Evolutionary conservation across 2,797 vertebrate genomes (phyloP).

Genomic region (Gymnothorax reevesii): DNA sequence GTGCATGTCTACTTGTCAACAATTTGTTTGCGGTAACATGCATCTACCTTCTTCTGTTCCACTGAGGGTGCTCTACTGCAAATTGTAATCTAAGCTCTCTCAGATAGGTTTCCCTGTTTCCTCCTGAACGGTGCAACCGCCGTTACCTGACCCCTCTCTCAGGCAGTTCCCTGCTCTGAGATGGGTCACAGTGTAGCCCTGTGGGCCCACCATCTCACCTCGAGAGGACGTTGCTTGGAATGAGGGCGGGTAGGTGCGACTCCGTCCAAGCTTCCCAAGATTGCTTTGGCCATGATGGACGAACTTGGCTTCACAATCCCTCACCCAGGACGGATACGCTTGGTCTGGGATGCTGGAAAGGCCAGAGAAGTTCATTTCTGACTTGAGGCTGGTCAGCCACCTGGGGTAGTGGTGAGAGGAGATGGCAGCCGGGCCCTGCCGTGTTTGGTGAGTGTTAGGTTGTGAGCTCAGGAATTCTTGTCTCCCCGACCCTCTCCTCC

Average conservation of each 20-base stretch:
- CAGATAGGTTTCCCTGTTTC: constrained; percentile 14
- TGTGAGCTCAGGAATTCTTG: constrained; percentile 14
- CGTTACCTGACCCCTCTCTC: background rate
- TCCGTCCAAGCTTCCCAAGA: background rate
- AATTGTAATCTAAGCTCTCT: constrained; percentile 34
- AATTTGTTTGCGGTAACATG: constrained; percentile 1
- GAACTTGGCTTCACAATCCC: constrained; percentile 53
- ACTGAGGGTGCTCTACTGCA: constrained; percentile 21
- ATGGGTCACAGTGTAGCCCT: background rate
- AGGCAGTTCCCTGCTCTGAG: background rate
- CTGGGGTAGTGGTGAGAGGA: constrained; percentile 67
- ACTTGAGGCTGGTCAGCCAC: constrained; percentile 77
- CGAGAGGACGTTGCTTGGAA: constrained; percentile 44
- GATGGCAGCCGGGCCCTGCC: constrained; percentile 12
- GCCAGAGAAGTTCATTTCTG: constrained; percentile 71
- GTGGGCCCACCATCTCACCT: constrained; percentile 36
- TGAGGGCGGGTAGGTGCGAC: background rate
- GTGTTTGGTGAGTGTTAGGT: constrained; percentile 8
- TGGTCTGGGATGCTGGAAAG: constrained; percentile 71
- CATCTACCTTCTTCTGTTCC: background rate
- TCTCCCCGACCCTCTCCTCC: constrained; percentile 9
- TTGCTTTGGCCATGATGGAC: constrained; percentile 34
- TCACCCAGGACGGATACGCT: constrained; percentile 72
- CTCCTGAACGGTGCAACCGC: background rate
- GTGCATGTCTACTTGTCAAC: background rate